phyloP scores from a whole-genome alignment of 23 tunicate genomes.

The Diplosoma virens region DNA sequence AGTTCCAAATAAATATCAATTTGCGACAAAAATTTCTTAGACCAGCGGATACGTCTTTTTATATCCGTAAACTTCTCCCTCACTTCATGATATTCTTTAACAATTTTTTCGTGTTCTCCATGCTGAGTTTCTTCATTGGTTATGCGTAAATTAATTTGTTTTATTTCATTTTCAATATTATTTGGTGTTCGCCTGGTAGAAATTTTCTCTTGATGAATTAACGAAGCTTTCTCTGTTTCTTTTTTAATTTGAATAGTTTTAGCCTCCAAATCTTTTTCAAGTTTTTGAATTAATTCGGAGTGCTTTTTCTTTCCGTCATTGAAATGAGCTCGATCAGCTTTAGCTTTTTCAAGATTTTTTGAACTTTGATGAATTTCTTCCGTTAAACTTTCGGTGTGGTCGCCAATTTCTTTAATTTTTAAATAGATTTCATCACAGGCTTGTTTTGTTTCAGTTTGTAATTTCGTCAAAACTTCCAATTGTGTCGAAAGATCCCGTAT shows the following conservation, averaged over 20 bases:
- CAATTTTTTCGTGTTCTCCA: constrained; percentile 78
- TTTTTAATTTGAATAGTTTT: constrained; percentile 24
- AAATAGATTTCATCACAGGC: constrained; percentile 38
- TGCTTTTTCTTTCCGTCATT: constrained; percentile 65
- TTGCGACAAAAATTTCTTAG: constrained; percentile 29
- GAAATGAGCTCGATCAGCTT: constrained; percentile 59
- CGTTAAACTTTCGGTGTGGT: constrained; percentile 39
- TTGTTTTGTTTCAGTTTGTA: constrained; percentile 30
- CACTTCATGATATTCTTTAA: constrained; percentile 76
- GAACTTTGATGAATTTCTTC: constrained; percentile 48
- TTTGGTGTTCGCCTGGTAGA: constrained; percentile 62
- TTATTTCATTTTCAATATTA: constrained; percentile 76
- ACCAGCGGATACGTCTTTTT: constrained; percentile 41
- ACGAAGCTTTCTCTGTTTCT: constrained; percentile 50
- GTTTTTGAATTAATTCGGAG: constrained; percentile 12
- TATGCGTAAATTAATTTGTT: constrained; percentile 56
- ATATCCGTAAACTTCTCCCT: constrained; percentile 50
- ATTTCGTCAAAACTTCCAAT: not conserved
- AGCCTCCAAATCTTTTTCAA: constrained; percentile 10
- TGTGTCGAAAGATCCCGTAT: constrained; percentile 31
- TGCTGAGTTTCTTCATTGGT: constrained; percentile 54
- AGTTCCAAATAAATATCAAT: constrained; percentile 42
- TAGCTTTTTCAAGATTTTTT: constrained; percentile 66
- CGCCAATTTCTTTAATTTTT: constrained; percentile 41
- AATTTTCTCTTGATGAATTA: constrained; percentile 48